Evolutionary conservation across 2,113 vertebrate genomes (phyloP), one percentile per base, ranked within the genome.

Genomic region (Neogale vison): DNA sequence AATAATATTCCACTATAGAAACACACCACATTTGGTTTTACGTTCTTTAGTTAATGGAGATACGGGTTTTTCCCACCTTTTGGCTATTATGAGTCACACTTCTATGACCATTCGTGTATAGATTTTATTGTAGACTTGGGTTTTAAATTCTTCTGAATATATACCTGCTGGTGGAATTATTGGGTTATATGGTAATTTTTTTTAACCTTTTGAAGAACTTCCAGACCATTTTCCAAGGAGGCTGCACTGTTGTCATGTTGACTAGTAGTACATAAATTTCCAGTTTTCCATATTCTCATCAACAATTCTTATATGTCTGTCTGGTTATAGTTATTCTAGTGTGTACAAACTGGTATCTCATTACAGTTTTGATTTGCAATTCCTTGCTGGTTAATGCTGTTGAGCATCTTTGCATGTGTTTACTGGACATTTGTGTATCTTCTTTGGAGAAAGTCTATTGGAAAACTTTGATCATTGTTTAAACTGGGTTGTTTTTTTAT

Each of bases 321-420:
- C 45, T 94, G 18, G 47, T 93, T 71, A 8, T 57, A 79, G 88
- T 36, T 36, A 39, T 69, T 12, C 11, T 94, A 34, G 31, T 74
- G 7, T 21, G 52, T 88, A 20, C 36, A 31, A 63, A 90, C 59
- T 65, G 14, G 12, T 76, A 65, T 55, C 95, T 94, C 2, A 1
- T 26, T 80, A 36, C 65, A 6, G 10, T 55, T 96, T 95, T 86
- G 55, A 93, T 92, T 57, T 90, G 24, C 13, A 83, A 82, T 96
- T 95, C 34, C 17, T 29, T 96, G 15, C 39, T 92, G n/a, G 26
- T 29, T 94, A 95, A 57, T 3, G 3, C 72, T 21, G 29, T 7
- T 65, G 50, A 47, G 1, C 39, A 76, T 67, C 11, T 71, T 94
- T 90, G 65, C 57, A 77, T 79, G 23, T 85, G 10, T 2, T 85